phyloP scores from a whole-genome alignment of 1,140 invertebrate genomes.

The Cylas formicarius region DNA sequence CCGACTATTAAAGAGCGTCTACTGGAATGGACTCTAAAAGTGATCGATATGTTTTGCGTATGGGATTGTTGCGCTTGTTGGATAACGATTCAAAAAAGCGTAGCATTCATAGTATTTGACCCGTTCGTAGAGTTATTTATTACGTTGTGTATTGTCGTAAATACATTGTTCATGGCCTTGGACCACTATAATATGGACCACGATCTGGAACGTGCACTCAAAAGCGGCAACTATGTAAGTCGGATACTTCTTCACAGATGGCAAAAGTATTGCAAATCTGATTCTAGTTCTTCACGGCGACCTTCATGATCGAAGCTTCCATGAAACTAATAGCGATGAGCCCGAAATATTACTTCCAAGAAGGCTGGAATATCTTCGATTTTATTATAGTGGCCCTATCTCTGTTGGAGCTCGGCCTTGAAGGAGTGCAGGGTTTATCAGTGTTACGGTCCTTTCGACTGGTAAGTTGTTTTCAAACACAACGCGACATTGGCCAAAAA shows the following conservation, averaged over 20 bases:
- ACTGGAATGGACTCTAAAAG: slow-evolving; percentile 63
- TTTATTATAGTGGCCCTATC: slow-evolving; percentile 96
- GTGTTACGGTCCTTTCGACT: slow-evolving; percentile 96
- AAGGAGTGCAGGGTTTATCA: slow-evolving; percentile 90
- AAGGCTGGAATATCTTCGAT: slow-evolving; percentile 99
- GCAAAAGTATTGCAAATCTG: slow-evolving; percentile 1
- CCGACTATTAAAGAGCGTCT: slow-evolving; percentile 81
- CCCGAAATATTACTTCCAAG: slow-evolving; percentile 96
- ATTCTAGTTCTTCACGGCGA: slow-evolving; percentile 92
- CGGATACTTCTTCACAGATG: not conserved
- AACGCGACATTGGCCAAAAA: not conserved
- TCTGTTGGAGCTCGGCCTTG: slow-evolving; percentile 84
- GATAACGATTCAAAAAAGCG: slow-evolving; percentile 82
- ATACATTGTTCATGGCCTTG: slow-evolving; percentile 96
- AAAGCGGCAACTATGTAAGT: slow-evolving; percentile 92
- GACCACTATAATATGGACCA: slow-evolving; percentile 93
- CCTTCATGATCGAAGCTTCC: slow-evolving; percentile 93
- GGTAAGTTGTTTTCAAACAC: slow-evolving; percentile 56
- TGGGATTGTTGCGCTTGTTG: slow-evolving; percentile 94
- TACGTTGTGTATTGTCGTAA: slow-evolving; percentile 95
- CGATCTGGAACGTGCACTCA: slow-evolving; percentile 75
- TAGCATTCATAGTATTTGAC: slow-evolving; percentile 91
- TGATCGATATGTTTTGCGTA: slow-evolving; percentile 89
- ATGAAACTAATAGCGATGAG: slow-evolving; percentile 95
- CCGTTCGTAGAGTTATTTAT: slow-evolving; percentile 98